Conservation (phyloP, 1,140 invertebrate genomes). For the Apis dorsata region DNA sequence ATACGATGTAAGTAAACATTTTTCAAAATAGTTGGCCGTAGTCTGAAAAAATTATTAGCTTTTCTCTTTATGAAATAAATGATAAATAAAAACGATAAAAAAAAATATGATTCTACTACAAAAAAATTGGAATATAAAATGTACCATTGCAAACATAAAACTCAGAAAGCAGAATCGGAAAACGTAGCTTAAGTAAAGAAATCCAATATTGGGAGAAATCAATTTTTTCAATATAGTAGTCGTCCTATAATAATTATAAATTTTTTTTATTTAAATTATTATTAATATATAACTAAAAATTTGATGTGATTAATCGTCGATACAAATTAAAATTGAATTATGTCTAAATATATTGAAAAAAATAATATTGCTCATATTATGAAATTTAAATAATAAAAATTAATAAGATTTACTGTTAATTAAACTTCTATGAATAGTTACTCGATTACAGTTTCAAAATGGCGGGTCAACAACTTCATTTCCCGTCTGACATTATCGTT, state of each 20-base stretch:
- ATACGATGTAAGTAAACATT: constrained; percentile 31
- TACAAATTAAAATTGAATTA: no score
- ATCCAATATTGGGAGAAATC: constrained; percentile 50
- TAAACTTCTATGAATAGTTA: neutral
- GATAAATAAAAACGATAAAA: neutral
- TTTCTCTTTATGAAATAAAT: neutral
- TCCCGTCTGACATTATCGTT: neutral
- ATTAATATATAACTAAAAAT: no score
- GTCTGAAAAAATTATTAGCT: constrained; percentile 26
- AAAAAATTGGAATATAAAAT: neutral
- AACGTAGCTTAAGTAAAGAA: constrained; percentile 58
- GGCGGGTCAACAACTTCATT: constrained; percentile 12
- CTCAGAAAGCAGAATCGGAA: constrained; percentile 63
- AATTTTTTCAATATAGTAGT: constrained; percentile 46
- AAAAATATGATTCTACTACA: neutral
- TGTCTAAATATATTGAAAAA: no score
- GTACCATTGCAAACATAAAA: constrained; percentile 54
- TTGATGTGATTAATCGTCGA: no score
- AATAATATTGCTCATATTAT: no score
- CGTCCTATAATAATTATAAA: constrained; percentile 43
- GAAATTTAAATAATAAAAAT: no score
- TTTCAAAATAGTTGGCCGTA: neutral
- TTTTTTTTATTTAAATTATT: no score
- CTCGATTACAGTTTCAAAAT: constrained; percentile 24
- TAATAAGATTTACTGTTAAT: no score